Conservation (phyloP, 2,888 invertebrate species). For the Drosophila greeni region DNA sequence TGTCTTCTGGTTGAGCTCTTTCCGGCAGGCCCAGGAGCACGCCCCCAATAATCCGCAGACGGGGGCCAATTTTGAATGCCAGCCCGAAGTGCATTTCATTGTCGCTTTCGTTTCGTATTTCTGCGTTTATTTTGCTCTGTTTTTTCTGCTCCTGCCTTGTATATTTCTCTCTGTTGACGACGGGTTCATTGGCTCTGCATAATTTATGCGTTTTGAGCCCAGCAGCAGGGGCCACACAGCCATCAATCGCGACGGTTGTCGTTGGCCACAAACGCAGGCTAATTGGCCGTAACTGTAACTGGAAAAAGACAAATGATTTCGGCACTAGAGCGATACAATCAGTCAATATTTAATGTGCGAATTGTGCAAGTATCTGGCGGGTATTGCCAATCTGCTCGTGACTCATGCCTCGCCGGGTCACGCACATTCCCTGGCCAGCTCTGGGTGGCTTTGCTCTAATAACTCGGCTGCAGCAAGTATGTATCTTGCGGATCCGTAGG, state of each 20-base stretch:
- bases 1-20: slow-evolving; percentile 47
- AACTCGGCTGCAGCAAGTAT: slow-evolving; percentile 37
- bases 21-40: slow-evolving; percentile 59
- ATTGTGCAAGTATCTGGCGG: slow-evolving; percentile 52
- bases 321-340: slow-evolving; percentile 29
- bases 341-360: slow-evolving; percentile 44
- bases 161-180: slow-evolving; percentile 7
- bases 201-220: slow-evolving; percentile 54
- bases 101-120: slow-evolving; percentile 61
- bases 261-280: slow-evolving; percentile 8
- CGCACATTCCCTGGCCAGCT: slow-evolving; percentile 41
- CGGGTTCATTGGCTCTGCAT: slow-evolving; percentile 68
- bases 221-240: background rate
- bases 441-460: slow-evolving; percentile 41
- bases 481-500: slow-evolving; percentile 35
- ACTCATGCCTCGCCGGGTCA: slow-evolving; percentile 32
- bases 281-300: slow-evolving; percentile 48
- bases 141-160: slow-evolving; percentile 2
- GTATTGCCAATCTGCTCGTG: slow-evolving; percentile 21
- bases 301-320: slow-evolving; percentile 16
- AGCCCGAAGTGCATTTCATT: slow-evolving; percentile 64
- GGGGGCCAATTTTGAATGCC: slow-evolving; percentile 36
- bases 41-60: slow-evolving; percentile 28
- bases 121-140: background rate
- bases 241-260: slow-evolving; percentile 19